Percentiles rank a stretch among this genome's conserved stretches.
Evolutionary conservation across 2,113 vertebrate species (phyloP).

Genomic region (Dromiciops gliroides): DNA sequence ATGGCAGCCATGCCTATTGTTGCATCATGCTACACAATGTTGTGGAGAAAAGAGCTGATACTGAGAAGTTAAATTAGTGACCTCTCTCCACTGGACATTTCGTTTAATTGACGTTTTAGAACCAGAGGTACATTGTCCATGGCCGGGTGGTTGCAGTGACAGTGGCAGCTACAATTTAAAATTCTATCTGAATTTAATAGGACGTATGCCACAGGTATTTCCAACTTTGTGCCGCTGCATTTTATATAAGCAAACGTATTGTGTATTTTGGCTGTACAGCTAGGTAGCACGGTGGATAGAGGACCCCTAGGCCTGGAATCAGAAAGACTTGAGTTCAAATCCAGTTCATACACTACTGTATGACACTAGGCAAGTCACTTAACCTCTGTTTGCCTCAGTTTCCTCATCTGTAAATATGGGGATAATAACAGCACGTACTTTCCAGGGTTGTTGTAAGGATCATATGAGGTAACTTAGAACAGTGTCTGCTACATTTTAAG

Average conservation of each 20-base stretch:
- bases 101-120: background rate
- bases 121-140: background rate
- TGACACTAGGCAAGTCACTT: background rate
- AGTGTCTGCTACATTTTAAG: background rate
- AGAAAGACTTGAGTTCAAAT: background rate
- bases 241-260: background rate
- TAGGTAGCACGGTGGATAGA: background rate
- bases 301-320: background rate
- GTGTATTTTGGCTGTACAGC: background rate
- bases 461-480: background rate
- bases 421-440: background rate
- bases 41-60: background rate
- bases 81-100: background rate
- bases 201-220: background rate
- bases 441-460: background rate
- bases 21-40: background rate
- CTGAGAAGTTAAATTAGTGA: background rate
- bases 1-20: background rate
- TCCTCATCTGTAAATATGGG: background rate
- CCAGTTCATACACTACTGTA: background rate
- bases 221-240: background rate
- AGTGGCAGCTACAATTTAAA: background rate
- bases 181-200: background rate
- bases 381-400: background rate
- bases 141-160: background rate